A percentile compares a stretch with the other conserved stretches of the same genome.
phyloP scores from a whole-genome alignment of 1,140 invertebrate genomes.

The Halesus radiatus region DNA sequence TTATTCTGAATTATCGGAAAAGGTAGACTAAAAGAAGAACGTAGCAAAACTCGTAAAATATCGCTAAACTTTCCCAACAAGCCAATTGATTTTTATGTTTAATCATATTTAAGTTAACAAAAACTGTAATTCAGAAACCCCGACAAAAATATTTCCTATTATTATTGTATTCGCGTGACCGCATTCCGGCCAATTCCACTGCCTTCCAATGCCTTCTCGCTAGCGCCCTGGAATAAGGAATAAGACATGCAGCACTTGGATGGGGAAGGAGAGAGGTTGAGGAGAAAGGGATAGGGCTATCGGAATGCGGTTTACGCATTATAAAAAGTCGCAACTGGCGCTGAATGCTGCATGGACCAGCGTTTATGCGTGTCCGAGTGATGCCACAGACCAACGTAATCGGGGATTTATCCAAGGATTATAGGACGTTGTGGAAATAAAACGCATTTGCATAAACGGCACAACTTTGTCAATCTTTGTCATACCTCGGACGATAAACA shows the following conservation, averaged over 20 bases:
- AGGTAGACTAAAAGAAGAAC: no score
- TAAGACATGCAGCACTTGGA: no score
- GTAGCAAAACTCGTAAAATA: no score
- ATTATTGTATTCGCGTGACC: background rate
- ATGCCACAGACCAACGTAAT: background rate
- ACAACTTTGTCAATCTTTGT: background rate
- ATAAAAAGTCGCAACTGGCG: slow-evolving; percentile 45
- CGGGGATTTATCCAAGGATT: background rate
- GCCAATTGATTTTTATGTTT: no score
- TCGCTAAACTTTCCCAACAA: no score
- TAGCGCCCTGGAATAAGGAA: background rate
- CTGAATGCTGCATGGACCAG: slow-evolving; percentile 2
- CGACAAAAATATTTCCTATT: background rate
- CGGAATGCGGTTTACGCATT: slow-evolving; percentile 50
- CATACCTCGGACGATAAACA: background rate
- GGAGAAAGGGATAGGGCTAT: background rate
- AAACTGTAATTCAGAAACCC: no score
- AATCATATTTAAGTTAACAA: no score
- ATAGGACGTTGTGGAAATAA: background rate
- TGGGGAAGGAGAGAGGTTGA: background rate
- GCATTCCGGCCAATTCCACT: no score
- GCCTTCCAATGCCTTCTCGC: no score
- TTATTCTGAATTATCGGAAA: no score
- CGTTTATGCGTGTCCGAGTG: background rate
- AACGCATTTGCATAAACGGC: background rate